phyloP scores from a whole-genome alignment of 2,113 vertebrate genomes.

The Euleptes europaea region DNA sequence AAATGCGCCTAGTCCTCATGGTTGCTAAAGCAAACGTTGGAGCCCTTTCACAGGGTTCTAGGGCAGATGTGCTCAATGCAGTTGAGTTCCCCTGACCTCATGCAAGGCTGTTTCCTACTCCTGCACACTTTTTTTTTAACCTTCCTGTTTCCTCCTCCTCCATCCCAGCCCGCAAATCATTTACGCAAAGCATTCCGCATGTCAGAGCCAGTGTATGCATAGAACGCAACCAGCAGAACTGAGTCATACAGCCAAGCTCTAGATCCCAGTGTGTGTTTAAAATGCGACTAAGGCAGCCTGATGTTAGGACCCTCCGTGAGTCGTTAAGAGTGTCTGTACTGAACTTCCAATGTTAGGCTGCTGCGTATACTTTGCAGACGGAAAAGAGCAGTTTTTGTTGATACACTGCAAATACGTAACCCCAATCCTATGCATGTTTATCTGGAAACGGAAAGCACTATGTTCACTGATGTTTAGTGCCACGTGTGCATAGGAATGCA shows the following conservation, averaged over 20 bases:
- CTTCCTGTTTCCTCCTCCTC: background rate
- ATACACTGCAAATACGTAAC: background rate
- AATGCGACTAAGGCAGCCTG: background rate
- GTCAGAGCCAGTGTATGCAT: background rate
- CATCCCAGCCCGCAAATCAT: background rate
- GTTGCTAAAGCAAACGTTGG: background rate
- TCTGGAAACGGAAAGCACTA: background rate
- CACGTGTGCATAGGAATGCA: background rate
- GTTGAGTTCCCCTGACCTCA: no score
- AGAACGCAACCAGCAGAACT: background rate
- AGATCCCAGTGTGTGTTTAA: background rate
- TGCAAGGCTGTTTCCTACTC: background rate
- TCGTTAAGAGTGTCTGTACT: background rate
- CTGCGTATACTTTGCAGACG: background rate
- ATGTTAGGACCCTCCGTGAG: background rate
- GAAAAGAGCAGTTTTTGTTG: background rate
- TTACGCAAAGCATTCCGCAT: background rate
- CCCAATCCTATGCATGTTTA: background rate
- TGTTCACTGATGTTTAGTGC: background rate
- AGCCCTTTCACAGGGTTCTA: background rate
- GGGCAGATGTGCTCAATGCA: background rate
- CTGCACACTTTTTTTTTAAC: no score
- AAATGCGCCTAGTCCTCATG: background rate
- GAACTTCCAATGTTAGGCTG: background rate
- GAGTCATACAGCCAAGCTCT: background rate